A percentile compares a stretch with the other conserved stretches of the same genome.
Evolutionary conservation across 2,797 vertebrate species (phyloP).

Genomic region (Florisuga fusca): DNA sequence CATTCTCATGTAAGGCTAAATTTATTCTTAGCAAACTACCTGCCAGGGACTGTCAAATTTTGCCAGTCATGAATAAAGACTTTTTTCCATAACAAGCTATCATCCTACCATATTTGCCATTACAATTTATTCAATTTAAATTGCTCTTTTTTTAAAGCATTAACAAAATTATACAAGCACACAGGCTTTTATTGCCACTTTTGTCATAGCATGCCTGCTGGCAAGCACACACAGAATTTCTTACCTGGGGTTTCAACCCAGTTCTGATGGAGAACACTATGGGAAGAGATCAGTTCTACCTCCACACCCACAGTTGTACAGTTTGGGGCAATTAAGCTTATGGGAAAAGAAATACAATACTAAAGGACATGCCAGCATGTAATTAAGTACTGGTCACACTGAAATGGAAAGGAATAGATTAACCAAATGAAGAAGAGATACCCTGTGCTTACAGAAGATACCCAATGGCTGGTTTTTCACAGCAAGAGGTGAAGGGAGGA

Average conservation of each 20-base stretch:
- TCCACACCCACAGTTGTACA: background rate
- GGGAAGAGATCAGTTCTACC: background rate
- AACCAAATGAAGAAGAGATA: constrained; percentile 37
- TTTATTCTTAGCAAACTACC: background rate
- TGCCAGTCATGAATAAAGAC: background rate
- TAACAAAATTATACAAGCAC: background rate
- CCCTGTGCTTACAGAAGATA: background rate
- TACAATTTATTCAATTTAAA: background rate
- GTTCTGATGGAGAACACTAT: background rate
- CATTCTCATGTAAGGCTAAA: background rate
- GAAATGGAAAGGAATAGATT: constrained; percentile 45
- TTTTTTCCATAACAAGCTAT: background rate
- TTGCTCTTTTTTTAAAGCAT: background rate
- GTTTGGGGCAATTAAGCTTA: background rate
- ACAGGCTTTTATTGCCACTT: background rate
- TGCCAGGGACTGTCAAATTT: background rate
- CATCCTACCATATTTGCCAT: background rate
- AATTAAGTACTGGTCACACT: background rate
- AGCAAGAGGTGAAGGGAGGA: background rate
- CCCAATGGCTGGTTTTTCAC: fast-evolving
- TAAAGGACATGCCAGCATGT: background rate
- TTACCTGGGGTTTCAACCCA: background rate
- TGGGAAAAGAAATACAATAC: background rate
- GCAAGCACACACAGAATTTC: background rate
- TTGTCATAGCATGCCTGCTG: fast-evolving